These are phyloP conservation scores for Pelochelys cantorii DNA, from an alignment of 2,797 vertebrate species.

Conservation along the genomic window DNA sequence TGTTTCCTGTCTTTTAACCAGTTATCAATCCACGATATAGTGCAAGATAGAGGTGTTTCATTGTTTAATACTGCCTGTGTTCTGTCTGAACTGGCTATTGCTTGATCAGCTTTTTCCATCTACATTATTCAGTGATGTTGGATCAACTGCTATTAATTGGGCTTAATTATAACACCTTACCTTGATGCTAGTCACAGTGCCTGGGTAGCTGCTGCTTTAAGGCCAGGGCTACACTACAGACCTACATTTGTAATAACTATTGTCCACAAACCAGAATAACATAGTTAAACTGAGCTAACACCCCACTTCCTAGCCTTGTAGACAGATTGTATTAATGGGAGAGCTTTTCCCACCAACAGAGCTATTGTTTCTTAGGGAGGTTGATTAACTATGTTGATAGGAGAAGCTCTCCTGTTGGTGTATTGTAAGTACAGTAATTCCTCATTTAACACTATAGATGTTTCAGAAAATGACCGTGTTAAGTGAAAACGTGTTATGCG, in stretches of 20 bases:
- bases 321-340: not conserved
- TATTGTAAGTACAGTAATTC: not conserved
- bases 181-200: not conserved
- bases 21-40: not conserved
- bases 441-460: too few relatives aligned
- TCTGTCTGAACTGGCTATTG: accelerated
- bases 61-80: not conserved
- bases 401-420: not conserved
- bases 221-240: too few relatives aligned
- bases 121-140: not conserved
- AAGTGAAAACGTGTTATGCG: too few relatives aligned
- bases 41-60: not conserved
- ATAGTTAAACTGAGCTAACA: too few relatives aligned
- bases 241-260: too few relatives aligned
- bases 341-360: not conserved
- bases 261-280: too few relatives aligned
- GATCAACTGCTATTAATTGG: too few relatives aligned
- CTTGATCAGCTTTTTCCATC: accelerated
- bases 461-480: too few relatives aligned
- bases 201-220: not conserved
- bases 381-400: not conserved
- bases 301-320: too few relatives aligned
- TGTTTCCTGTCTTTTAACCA: too few relatives aligned
- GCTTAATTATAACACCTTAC: not conserved
- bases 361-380: not conserved